These are phyloP conservation scores for Labeo calbasu DNA, from an alignment of 2,797 vertebrate genomes.

Conservation along the genomic window DNA sequence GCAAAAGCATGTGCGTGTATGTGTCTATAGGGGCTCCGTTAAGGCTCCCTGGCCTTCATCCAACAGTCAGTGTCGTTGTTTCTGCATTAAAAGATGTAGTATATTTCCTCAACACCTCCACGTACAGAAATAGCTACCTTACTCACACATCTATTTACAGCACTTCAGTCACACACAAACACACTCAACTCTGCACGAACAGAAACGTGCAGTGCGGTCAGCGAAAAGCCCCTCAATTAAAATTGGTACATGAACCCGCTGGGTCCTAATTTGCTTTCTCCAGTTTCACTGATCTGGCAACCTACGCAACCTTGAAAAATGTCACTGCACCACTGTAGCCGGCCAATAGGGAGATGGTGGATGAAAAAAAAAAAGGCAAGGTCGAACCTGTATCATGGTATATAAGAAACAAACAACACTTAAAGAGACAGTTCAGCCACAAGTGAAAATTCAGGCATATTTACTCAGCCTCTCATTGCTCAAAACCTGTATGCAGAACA, in stretches of 20 bases:
- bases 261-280: conserved; percentile 31
- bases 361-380: not conserved
- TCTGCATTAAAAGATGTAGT: conserved; percentile 44
- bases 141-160: conserved; percentile 39
- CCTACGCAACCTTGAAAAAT: conserved; percentile 33
- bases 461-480: not conserved
- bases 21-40: conserved; percentile 4
- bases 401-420: conserved; percentile 22
- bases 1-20: conserved; percentile 20
- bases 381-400: conserved; percentile 8
- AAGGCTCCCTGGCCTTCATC: conserved; percentile 28
- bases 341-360: not conserved
- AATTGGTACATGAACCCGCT: conserved; percentile 32
- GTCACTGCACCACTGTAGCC: conserved; percentile 28
- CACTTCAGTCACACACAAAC: conserved; percentile 8
- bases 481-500: not conserved
- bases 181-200: not conserved
- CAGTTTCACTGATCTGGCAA: conserved; percentile 38
- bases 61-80: conserved; percentile 38
- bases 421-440: not conserved
- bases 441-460: not conserved
- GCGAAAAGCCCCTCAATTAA: conserved; percentile 50
- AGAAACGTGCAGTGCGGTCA: conserved; percentile 36
- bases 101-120: conserved; percentile 33
- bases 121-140: conserved; percentile 36